These are phyloP conservation scores for Machimus atricapillus DNA, from an alignment of 2,888 invertebrate genomes.

Conservation along the genomic window DNA sequence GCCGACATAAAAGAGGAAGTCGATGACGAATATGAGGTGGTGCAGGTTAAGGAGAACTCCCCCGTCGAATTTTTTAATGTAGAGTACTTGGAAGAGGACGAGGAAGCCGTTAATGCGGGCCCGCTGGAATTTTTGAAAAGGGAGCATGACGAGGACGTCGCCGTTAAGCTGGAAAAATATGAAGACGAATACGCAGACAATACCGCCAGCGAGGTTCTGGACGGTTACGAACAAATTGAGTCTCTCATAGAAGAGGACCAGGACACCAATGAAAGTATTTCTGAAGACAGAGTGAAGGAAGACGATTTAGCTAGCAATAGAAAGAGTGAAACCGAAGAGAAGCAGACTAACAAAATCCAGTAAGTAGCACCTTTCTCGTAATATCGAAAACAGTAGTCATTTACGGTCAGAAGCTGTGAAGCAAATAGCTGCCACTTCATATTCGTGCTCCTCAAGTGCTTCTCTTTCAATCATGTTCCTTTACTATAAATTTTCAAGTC, in stretches of 20 bases:
- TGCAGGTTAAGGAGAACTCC: neutral
- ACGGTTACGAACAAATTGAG: neutral
- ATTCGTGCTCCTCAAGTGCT: too few relatives aligned
- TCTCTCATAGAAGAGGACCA: neutral
- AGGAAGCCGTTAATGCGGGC: neutral
- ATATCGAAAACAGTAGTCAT: neutral
- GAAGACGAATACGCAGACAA: neutral
- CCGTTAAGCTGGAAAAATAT: neutral
- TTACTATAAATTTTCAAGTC: too few relatives aligned
- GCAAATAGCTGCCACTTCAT: too few relatives aligned
- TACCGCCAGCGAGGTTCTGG: neutral
- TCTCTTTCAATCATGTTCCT: too few relatives aligned
- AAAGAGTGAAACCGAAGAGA: neutral
- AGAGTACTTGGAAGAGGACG: constrained; percentile 17
- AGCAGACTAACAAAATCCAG: neutral
- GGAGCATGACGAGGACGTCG: neutral
- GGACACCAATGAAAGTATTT: neutral
- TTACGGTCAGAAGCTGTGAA: neutral
- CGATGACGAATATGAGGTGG: too few relatives aligned
- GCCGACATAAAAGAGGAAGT: neutral
- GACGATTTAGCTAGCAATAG: neutral
- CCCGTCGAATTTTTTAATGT: constrained; percentile 12
- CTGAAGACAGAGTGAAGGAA: neutral
- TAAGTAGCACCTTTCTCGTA: neutral
- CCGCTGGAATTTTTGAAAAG: neutral